phyloP scores from a whole-genome alignment of 2,113 vertebrate genomes.

The Struthidea cinerea region DNA sequence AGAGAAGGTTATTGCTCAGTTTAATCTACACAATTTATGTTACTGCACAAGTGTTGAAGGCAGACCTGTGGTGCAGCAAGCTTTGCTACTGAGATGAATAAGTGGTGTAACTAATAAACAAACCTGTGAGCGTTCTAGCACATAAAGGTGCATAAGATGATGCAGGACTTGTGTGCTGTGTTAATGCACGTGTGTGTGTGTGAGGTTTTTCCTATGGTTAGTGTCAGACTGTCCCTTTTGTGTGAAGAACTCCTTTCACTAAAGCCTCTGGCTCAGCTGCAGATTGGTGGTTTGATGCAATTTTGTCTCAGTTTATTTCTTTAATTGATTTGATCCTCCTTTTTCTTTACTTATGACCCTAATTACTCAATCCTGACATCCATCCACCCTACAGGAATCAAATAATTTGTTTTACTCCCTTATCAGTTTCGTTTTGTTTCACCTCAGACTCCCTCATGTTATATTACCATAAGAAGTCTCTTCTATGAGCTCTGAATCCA shows the following conservation, averaged over 20 bases:
- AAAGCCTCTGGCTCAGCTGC: constrained; percentile 24
- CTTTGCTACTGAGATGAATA: background rate
- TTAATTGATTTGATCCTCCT: constrained; percentile 31
- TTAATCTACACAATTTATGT: background rate
- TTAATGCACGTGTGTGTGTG: background rate
- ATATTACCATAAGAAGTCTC: background rate
- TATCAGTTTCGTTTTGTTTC: background rate
- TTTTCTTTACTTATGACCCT: background rate
- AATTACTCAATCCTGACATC: constrained; percentile 26
- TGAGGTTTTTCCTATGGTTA: constrained; percentile 2
- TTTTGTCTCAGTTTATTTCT: constrained; percentile 46
- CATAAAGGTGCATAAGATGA: background rate
- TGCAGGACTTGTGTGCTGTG: background rate
- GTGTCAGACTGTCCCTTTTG: constrained; percentile 8
- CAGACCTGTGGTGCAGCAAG: background rate
- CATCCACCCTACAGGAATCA: background rate
- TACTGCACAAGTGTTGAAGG: background rate
- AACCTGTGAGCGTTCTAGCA: background rate
- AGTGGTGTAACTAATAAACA: background rate
- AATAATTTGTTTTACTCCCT: background rate
- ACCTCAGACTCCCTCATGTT: background rate
- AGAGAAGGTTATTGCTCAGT: background rate
- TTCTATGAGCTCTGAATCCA: background rate
- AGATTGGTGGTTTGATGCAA: background rate
- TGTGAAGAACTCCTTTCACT: background rate